Evolutionary conservation across 2,113 vertebrate species (phyloP), one percentile per base, ranked within the genome.

Genomic region (Nothoprocta perdicaria): DNA sequence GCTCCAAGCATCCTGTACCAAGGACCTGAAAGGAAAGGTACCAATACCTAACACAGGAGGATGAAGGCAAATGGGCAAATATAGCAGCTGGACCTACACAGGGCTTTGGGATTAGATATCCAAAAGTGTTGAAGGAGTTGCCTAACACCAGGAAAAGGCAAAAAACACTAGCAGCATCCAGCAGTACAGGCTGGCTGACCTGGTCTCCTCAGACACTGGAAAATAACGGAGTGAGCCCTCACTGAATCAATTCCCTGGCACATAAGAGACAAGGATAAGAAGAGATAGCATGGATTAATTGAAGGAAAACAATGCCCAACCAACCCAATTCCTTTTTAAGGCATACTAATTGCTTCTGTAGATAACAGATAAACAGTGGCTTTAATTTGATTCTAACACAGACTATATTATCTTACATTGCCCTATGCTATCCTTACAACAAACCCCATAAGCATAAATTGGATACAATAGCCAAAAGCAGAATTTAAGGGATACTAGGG

Each of bases 21-120:
- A 21, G 55, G 38, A 35, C 4, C 5, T 55, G 26, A 14, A 79
- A 11, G 8, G 19, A 63, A 72, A 60, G 0, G 1, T 38, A 31
- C 23, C 21, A 69, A 40, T 6, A 66, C 1, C 15, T 23, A 33
- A 16, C 5, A 53, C 7, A 71, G 57, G 24, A 71, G 18, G 10
- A 57, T 13, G 14, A 79, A 27, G 29, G 6, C 55, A 72, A 35
- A 29, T 3, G 5, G 53, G 19, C 53, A 68, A 5, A 29, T 1
- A 15, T 26, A 92, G 41, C 45, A 58, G 57, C 0, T 46, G 35
- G 72, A 46, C 24, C 15, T 0, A 0, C 8, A 11, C 21, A 17
- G 4, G 0, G 26, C n/a, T 4, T 40, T 1, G 1, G 19, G 13
- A 72, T 19, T 10, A 40, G 31, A 2, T 1, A 35, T 6, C 3